phyloP scores from a whole-genome alignment of 2,113 vertebrate genomes.

The Rhineura floridana region DNA sequence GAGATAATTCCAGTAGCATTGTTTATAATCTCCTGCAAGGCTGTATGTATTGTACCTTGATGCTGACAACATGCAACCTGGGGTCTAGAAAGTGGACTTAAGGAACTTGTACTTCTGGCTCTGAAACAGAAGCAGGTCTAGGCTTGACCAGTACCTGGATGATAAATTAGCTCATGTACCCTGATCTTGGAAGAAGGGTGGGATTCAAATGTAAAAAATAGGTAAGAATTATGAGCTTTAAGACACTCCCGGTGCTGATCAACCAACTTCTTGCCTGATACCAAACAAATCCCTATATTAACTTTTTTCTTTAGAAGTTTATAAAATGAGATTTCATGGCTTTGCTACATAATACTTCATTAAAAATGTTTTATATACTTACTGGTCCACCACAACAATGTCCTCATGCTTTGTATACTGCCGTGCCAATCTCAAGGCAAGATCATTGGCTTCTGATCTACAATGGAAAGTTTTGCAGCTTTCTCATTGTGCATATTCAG shows the following conservation, averaged over 20 bases:
- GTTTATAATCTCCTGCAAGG: neutral
- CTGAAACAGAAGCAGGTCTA: neutral
- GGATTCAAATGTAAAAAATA: neutral
- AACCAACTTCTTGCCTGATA: neutral
- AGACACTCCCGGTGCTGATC: neutral
- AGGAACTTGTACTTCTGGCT: neutral
- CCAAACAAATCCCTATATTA: too few species aligned
- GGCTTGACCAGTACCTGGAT: neutral
- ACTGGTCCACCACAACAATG: slow-evolving; percentile 92
- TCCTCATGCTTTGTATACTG: slow-evolving; percentile 88
- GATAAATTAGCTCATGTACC: neutral
- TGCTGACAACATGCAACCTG: neutral
- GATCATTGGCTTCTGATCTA: slow-evolving; percentile 95
- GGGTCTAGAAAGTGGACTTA: neutral
- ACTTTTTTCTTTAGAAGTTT: neutral
- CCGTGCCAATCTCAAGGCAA: slow-evolving; percentile 88
- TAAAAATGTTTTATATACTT: slow-evolving; percentile 64
- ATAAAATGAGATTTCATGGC: neutral
- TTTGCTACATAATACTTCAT: neutral
- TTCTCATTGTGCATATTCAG: neutral
- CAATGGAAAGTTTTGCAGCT: slow-evolving; percentile 8
- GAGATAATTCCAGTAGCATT: neutral
- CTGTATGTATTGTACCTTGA: neutral
- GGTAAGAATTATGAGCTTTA: neutral
- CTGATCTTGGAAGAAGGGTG: neutral